Base-by-base conservation (phyloP, 1,140 invertebrate genomes). In the Anastrepha obliqua region DNA sequence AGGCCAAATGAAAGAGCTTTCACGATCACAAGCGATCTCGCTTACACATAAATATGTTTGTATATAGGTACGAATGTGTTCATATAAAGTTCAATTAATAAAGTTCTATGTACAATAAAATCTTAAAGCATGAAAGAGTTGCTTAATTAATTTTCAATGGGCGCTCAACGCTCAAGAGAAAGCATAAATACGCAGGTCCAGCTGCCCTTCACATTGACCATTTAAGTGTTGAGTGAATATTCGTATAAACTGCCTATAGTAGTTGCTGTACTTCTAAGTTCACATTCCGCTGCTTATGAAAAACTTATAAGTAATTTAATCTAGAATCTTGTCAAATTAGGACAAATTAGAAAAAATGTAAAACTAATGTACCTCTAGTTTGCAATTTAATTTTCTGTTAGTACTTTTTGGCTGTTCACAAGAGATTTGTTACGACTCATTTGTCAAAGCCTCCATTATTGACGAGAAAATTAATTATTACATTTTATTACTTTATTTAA, bases 151-250 rank as follows among this genome's bases (percentile, higher is more conserved):
- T 11, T 9, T 2, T 8, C 20, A 39, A 29, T 65, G 62, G 13
- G 29, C 2, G 9, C 11, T 3, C 29, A 29, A 15, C 64, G 62
- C 29, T 9, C 29, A 51, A 47, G 65, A 70, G 65, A 7, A 70
- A 51, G 47, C 6, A 42, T 42, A 11, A 42, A 42, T 13, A 65
- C n/a, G 3, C 15, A 62, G 2, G 8, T 15, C 1, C 13, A 44
- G 42, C 42, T 74, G 42, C 11, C 70, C 70, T 74, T 74, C 70
- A 74, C 70, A 74, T 47, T 74, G 70, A 74, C 42, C 70, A 74
- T 74, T 20, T 17, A n/a, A 51, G 8, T 47, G 17, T 74, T 74
- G 11, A 39, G 29, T 39, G 2, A 0, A 65, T 65, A 70, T 62
- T 3, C 60, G 15, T 15, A 62, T 3, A 55, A 55, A 55, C 11